Evolutionary conservation across 2,888 invertebrate genomes (phyloP).

Genomic region (Pyrgus malvae): DNA sequence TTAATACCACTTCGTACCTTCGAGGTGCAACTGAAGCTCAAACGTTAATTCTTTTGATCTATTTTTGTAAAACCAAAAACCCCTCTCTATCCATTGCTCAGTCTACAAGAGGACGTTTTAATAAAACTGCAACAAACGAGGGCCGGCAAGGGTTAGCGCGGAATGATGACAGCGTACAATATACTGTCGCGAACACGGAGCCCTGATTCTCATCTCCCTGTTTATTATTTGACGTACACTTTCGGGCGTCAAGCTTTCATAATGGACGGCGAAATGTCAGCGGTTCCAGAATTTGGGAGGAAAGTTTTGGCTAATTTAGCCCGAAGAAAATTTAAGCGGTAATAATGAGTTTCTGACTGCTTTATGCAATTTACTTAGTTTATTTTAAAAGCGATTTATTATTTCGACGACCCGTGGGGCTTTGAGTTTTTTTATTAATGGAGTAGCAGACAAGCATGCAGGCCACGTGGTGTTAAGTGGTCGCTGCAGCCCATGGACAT

Average conservation of each 20-base stretch:
- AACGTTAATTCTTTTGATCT: too few species aligned
- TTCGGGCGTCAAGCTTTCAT: slow-evolving; percentile 11
- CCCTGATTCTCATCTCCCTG: slow-evolving; percentile 13
- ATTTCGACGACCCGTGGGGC: too few species aligned
- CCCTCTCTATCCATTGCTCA: background rate
- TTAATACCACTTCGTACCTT: too few species aligned
- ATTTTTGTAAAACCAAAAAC: too few species aligned
- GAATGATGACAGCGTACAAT: slow-evolving; percentile 25
- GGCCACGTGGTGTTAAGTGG: too few species aligned
- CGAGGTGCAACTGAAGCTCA: too few species aligned
- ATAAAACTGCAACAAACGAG: slow-evolving; percentile 28
- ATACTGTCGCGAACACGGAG: slow-evolving; percentile 1
- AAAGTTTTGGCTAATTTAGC: slow-evolving; percentile 15
- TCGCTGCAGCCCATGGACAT: too few species aligned
- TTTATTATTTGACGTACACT: slow-evolving; percentile 20
- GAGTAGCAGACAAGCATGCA: too few species aligned
- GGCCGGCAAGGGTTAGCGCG: slow-evolving; percentile 26
- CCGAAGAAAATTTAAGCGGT: background rate
- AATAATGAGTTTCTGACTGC: too few species aligned
- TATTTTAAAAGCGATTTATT: too few species aligned
- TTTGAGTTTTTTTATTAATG: too few species aligned
- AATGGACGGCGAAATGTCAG: slow-evolving; percentile 17
- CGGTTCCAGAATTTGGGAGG: slow-evolving; percentile 8
- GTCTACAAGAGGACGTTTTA: slow-evolving; percentile 16
- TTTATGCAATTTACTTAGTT: too few species aligned